Evolutionary conservation across 1,140 invertebrate species (phyloP).

Genomic region (Asobara japonica): DNA sequence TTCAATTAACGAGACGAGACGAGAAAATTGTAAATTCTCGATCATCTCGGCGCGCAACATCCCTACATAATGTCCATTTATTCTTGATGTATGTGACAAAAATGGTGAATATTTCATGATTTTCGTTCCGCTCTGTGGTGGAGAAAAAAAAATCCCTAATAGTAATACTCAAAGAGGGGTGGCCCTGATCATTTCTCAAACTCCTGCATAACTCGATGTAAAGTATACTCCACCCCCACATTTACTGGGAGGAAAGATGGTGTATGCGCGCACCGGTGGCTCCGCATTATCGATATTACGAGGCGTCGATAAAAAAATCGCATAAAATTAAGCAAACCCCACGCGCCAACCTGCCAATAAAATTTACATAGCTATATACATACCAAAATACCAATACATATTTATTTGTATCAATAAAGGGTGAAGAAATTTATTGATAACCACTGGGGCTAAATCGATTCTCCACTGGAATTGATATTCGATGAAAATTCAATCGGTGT

Average conservation of each 20-base stretch:
- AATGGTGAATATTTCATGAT: neutral
- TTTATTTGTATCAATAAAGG: no score
- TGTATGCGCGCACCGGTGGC: conserved; percentile 41
- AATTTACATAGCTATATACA: conserved; percentile 35
- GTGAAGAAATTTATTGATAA: no score
- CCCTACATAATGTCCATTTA: neutral
- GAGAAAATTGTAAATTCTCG: no score
- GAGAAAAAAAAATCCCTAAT: no score
- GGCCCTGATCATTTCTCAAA: conserved; percentile 61
- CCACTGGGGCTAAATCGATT: no score
- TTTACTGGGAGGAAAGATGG: conserved; percentile 1
- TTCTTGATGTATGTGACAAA: neutral
- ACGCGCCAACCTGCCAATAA: conserved; percentile 46
- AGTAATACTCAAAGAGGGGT: conserved; percentile 47
- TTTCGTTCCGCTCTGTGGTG: neutral
- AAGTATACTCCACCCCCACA: conserved; percentile 32
- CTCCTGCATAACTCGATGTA: conserved; percentile 59
- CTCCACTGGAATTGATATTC: no score
- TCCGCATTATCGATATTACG: conserved; percentile 66
- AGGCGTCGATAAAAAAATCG: conserved; percentile 64
- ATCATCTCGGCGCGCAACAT: no score
- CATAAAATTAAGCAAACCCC: conserved; percentile 64
- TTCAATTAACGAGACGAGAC: no score
- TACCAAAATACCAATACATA: no score
- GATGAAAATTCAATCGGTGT: no score